Evolutionary conservation across 2,797 vertebrate genomes (phyloP).

Genomic region (Meriones psammophilus): DNA sequence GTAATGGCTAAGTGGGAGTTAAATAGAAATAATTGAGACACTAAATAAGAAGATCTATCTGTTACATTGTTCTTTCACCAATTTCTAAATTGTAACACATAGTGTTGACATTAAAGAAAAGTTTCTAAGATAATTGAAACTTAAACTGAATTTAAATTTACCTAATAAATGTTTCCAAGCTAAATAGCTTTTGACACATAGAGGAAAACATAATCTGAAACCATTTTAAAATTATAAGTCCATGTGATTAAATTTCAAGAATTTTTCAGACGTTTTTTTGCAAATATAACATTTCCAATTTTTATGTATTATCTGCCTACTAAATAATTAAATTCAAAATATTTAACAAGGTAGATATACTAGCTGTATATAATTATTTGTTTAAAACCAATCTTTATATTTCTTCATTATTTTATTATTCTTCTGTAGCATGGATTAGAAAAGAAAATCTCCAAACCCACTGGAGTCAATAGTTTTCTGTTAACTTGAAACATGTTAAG

Average conservation of each 20-base stretch:
- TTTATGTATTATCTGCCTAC: background rate
- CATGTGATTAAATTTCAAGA: background rate
- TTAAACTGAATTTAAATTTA: conserved; percentile 6
- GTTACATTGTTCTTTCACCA: background rate
- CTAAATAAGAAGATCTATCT: background rate
- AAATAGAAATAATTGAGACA: background rate
- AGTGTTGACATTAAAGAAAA: background rate
- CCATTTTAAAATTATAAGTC: conserved; percentile 2
- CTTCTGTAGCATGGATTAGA: background rate
- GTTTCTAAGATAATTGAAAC: background rate
- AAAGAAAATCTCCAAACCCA: background rate
- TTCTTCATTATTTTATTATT: background rate
- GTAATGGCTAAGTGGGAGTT: background rate
- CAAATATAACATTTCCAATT: background rate
- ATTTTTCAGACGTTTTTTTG: background rate
- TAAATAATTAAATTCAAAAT: background rate
- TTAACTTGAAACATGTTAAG: background rate
- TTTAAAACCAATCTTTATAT: background rate
- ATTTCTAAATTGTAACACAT: background rate
- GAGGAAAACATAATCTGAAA: background rate
- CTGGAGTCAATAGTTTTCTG: background rate
- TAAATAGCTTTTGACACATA: background rate
- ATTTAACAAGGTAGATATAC: background rate
- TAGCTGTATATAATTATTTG: background rate
- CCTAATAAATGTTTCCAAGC: background rate